Evolutionary conservation across 2,797 vertebrate species (phyloP).

Genomic region (Saxicola maurus): DNA sequence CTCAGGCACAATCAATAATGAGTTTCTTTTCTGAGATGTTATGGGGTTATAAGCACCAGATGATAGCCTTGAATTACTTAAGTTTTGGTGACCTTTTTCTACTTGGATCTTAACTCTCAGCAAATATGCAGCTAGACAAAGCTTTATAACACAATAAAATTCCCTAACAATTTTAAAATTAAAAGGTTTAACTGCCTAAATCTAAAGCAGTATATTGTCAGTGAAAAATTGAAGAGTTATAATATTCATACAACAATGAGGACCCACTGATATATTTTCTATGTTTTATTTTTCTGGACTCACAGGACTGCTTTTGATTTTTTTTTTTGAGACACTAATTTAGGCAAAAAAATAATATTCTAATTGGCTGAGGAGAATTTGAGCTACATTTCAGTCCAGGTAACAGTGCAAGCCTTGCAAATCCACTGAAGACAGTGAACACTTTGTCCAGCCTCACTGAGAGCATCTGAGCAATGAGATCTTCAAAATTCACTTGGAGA

Average conservation of each 20-base stretch:
- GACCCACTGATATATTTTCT: neutral
- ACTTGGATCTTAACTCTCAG: slow-evolving; percentile 45
- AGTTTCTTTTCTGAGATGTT: slow-evolving; percentile 68
- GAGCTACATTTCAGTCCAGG: neutral
- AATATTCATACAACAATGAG: slow-evolving; percentile 40
- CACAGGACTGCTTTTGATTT: neutral
- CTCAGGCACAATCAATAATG: slow-evolving; percentile 77
- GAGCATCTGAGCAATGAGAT: neutral
- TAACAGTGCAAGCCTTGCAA: neutral
- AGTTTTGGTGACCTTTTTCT: slow-evolving; percentile 65
- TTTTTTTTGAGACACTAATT: neutral
- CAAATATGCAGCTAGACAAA: slow-evolving; percentile 41
- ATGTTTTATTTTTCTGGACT: neutral
- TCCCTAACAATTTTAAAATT: slow-evolving; percentile 50
- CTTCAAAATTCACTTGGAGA: neutral
- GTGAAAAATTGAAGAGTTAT: slow-evolving; percentile 41
- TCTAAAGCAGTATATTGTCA: slow-evolving; percentile 40
- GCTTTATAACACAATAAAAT: slow-evolving; percentile 27
- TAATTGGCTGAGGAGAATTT: neutral
- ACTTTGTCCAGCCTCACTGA: neutral
- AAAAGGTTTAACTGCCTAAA: slow-evolving; percentile 49
- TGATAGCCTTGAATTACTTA: slow-evolving; percentile 60
- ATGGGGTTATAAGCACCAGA: slow-evolving; percentile 51
- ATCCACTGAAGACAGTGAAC: neutral
- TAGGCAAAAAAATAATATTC: neutral